Base-by-base conservation (phyloP, 1,140 invertebrate species). In the Tigriopus japonicus region DNA sequence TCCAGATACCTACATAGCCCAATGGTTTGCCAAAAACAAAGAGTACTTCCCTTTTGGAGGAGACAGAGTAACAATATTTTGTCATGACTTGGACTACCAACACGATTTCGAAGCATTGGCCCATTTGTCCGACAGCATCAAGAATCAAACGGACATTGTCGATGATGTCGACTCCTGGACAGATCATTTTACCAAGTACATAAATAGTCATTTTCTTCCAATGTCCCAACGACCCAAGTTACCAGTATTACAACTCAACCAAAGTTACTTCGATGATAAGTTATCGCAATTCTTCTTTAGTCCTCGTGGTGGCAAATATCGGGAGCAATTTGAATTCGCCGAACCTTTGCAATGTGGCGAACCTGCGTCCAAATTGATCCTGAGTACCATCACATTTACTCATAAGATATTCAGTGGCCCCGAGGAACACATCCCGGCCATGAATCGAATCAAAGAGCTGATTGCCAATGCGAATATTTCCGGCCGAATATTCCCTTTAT, bases 71-170 rank as follows among this genome's bases (percentile, higher is more conserved):
- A 76, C 76, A 52, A 69, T 86, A 9, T 81, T 82, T 68, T 73
- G 85, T 64, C 80, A 82, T 49, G 70, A 78, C 56, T 72, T 83
- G 45, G 76, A 85, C 69, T 83, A 84, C 65, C 72, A 74, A 6
- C 62, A 73, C 52, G 80, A 85, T 70, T 76, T 84, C 65, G 63
- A 65, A 13, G 78, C 80, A 64, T 74, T 86, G 59, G 71, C 78
- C 42, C 63, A 70, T 54, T 68, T 84, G 45, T 70, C 76, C 0
- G 67, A 76, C 58, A 66, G 70, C 19, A 71, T 86, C 41, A 62
- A 71, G 65, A 71, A 78, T 69, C 68, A 73, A 69, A 69, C 70
- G 63, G 68, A 72, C 51, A 77, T 79, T 49, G 67, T 82, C 17
- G 71, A 76, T 56, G 74, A 74, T 62, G 68, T 83, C 0, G 72